These are phyloP conservation scores for Spodoptera litura DNA, from an alignment of 1,140 invertebrate genomes.

Conservation along the genomic window DNA sequence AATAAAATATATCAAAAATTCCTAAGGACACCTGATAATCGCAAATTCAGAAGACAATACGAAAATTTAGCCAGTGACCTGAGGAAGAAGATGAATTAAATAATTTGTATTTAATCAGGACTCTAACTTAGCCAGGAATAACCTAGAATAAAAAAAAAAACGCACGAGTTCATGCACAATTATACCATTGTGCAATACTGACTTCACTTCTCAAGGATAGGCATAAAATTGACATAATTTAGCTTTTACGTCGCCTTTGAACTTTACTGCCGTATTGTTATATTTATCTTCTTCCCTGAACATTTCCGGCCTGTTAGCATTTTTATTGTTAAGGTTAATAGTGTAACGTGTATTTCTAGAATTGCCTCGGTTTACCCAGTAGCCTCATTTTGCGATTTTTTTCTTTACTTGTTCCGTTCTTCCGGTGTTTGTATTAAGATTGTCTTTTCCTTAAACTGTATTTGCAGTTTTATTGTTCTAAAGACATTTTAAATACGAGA, in stretches of 20 bases:
- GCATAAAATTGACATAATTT: constrained; percentile 8
- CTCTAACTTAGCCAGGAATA: too few species aligned
- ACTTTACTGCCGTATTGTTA: neutral
- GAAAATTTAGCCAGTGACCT: too few species aligned
- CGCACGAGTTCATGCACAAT: neutral
- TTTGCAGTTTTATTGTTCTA: too few species aligned
- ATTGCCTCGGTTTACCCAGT: neutral
- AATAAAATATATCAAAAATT: too few species aligned
- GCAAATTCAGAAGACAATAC: too few species aligned
- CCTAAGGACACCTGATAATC: too few species aligned
- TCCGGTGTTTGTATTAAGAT: neutral
- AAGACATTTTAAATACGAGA: too few species aligned
- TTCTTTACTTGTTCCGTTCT: neutral
- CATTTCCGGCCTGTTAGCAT: constrained; percentile 12
- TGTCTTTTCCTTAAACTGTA: too few species aligned
- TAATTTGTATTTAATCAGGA: too few species aligned
- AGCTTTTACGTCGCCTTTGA: constrained; percentile 12
- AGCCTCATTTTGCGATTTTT: neutral
- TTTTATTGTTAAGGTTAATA: constrained; percentile 32
- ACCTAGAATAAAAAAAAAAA: neutral
- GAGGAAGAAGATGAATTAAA: too few species aligned
- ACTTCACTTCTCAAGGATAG: constrained; percentile 21
- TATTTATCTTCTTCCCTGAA: constrained; percentile 26
- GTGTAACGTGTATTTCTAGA: constrained; percentile 1
- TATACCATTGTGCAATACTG: neutral